Evolutionary conservation across 2,113 vertebrate species (phyloP).

Genomic region (Chrysochloris asiatica): DNA sequence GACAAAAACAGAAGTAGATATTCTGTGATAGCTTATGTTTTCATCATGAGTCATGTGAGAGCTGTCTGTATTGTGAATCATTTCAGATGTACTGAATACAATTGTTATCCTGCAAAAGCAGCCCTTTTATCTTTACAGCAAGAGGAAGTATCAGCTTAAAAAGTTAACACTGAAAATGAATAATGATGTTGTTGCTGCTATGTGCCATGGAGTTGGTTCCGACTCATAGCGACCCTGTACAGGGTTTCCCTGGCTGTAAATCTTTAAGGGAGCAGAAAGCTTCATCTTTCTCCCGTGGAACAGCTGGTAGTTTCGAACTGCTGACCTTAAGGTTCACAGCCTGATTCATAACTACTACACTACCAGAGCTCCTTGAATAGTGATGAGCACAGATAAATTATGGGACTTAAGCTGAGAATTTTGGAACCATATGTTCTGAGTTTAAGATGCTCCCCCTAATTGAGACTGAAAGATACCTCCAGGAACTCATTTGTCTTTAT

Average conservation of each 20-base stretch:
- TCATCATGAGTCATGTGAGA: background rate
- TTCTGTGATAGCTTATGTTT: background rate
- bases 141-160: slow-evolving; percentile 12
- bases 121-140: background rate
- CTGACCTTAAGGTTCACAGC: too few relatives aligned
- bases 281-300: too few relatives aligned
- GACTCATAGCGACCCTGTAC: too few relatives aligned
- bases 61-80: background rate
- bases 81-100: background rate
- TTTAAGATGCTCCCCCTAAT: slow-evolving; percentile 6
- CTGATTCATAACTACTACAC: too few relatives aligned
- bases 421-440: slow-evolving; percentile 18
- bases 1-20: background rate
- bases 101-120: background rate
- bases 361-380: background rate
- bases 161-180: too few relatives aligned
- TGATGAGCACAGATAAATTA: background rate
- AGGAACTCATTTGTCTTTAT: background rate
- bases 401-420: background rate
- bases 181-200: too few relatives aligned
- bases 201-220: too few relatives aligned
- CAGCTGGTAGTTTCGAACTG: too few relatives aligned
- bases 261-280: too few relatives aligned
- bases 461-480: background rate
- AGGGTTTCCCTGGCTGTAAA: too few relatives aligned